A percentile compares a stretch with the other conserved stretches of the same genome.
Evolutionary conservation across 2,888 invertebrate species (phyloP).

Genomic region (Aleiodes testaceus): DNA sequence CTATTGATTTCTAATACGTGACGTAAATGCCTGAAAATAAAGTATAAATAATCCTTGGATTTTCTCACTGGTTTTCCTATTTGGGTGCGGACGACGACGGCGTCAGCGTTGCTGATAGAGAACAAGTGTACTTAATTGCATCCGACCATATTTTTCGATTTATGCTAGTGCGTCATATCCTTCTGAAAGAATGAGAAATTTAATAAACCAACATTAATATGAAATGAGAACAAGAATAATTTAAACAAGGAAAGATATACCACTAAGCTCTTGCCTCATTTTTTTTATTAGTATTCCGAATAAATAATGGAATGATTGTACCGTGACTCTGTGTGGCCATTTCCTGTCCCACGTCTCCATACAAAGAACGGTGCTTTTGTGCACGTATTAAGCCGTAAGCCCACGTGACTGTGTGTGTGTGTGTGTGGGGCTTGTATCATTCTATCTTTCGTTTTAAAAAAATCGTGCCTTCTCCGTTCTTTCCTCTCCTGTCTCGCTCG

Average conservation of each 20-base stretch:
- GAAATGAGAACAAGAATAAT: too few relatives aligned
- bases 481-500: conserved; percentile 34
- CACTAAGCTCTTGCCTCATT: not conserved
- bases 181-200: too few relatives aligned
- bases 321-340: conserved; percentile 34
- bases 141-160: conserved; percentile 1
- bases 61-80: conserved; percentile 12
- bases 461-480: conserved; percentile 21
- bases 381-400: conserved; percentile 4
- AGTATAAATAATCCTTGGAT: conserved; percentile 20
- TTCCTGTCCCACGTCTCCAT: conserved; percentile 43
- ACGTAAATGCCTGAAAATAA: conserved; percentile 13
- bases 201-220: too few relatives aligned
- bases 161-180: too few relatives aligned
- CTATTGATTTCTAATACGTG: conserved; percentile 11
- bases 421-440: conserved; percentile 12
- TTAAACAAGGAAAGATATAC: too few relatives aligned
- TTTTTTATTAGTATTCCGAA: conserved; percentile 9
- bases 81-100: conserved; percentile 12
- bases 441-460: conserved; percentile 19
- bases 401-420: not conserved
- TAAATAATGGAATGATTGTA: conserved; percentile 44
- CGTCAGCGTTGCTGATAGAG: conserved; percentile 2
- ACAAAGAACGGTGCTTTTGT: conserved; percentile 56
- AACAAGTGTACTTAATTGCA: conserved; percentile 19